Evolutionary conservation across 1,140 invertebrate genomes (phyloP).

Genomic region (Zaprionus vittiger): DNA sequence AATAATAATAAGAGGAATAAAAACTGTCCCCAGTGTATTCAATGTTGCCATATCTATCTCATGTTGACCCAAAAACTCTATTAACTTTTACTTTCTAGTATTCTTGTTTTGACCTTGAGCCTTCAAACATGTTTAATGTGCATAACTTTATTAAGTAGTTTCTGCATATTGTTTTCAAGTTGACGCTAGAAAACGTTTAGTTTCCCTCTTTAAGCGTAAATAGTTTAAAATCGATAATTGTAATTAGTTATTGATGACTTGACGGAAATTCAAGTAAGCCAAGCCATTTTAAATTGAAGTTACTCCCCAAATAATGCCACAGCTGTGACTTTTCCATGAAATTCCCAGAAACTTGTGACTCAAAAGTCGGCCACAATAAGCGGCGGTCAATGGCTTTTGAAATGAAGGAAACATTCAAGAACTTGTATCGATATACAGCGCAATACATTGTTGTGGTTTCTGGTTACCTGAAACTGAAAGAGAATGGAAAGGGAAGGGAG

Average conservation of each 20-base stretch:
- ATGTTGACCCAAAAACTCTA: not conserved
- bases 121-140: not conserved
- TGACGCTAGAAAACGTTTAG: not conserved
- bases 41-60: too few relatives aligned
- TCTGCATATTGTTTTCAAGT: not conserved
- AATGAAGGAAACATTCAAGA: conserved; percentile 9
- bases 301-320: not conserved
- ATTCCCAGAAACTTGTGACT: conserved; percentile 21
- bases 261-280: not conserved
- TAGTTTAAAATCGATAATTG: conserved; percentile 27
- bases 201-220: not conserved
- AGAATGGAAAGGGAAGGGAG: not conserved
- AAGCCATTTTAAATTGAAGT: conserved; percentile 12
- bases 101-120: not conserved
- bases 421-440: conserved; percentile 14
- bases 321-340: conserved; percentile 22
- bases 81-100: not conserved
- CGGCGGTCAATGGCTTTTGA: conserved; percentile 43
- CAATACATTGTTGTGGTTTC: conserved; percentile 32
- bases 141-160: not conserved
- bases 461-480: conserved; percentile 23
- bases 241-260: conserved; percentile 19
- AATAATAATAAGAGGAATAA: not conserved
- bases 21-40: not conserved
- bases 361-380: conserved; percentile 10